Conservation (phyloP, 2,797 vertebrate genomes). For the Ispidina picta region DNA sequence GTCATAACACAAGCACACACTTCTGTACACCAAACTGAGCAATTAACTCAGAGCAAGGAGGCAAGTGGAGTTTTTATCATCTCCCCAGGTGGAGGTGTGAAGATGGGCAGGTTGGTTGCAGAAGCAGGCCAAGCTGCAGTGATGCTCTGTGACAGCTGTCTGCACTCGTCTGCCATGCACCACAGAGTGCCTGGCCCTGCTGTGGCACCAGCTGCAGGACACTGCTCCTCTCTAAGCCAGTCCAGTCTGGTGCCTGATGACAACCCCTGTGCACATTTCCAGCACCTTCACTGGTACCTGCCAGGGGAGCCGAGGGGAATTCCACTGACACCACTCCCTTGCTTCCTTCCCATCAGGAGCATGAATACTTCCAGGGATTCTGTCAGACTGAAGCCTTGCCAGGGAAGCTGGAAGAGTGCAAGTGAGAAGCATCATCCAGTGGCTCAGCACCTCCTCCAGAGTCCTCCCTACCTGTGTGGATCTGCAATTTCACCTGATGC, state of each 20-base stretch:
- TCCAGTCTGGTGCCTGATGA: background rate
- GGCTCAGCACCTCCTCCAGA: background rate
- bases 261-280: background rate
- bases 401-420: background rate
- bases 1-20: background rate
- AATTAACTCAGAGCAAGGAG: background rate
- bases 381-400: background rate
- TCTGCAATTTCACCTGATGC: background rate
- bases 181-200: background rate
- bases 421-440: background rate
- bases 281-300: background rate
- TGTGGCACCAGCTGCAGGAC: background rate
- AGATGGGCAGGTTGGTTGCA: background rate
- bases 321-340: background rate
- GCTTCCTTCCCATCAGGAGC: background rate
- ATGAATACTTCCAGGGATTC: background rate
- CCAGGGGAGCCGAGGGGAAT: background rate
- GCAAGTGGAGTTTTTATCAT: background rate
- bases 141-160: slow-evolving; percentile 44
- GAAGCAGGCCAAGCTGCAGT: background rate
- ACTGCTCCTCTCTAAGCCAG: background rate
- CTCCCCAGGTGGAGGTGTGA: background rate
- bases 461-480: background rate
- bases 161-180: background rate
- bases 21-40: background rate